Evolutionary conservation across 2,797 vertebrate species (phyloP).

Genomic region (Cuculus canorus): DNA sequence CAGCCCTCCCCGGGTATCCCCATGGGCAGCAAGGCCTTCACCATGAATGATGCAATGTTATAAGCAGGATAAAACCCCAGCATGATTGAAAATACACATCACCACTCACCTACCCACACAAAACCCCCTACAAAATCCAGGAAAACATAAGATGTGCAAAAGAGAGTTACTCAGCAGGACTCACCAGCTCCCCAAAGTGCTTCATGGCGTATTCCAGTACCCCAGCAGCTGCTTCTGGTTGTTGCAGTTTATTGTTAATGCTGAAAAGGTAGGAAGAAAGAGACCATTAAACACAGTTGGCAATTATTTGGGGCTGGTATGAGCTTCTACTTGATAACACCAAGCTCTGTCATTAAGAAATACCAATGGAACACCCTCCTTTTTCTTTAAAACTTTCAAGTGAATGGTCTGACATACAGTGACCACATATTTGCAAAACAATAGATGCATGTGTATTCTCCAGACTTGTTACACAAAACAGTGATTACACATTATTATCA

Average conservation of each 20-base stretch:
- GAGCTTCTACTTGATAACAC: not conserved
- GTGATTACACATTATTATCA: not conserved
- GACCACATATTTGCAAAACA: not conserved
- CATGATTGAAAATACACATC: fast-evolving
- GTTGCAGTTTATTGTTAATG: slow-evolving; percentile 99
- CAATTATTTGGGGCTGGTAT: not conserved
- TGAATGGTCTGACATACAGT: not conserved
- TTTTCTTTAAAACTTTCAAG: not conserved
- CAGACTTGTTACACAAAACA: not conserved
- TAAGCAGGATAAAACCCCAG: not conserved
- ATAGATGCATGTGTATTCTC: not conserved
- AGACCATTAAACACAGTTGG: not conserved
- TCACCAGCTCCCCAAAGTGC: slow-evolving; percentile 97
- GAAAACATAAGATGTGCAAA: not conserved
- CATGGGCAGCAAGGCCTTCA: not conserved
- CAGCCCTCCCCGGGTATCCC: not conserved
- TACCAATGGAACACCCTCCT: not conserved
- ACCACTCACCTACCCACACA: not conserved
- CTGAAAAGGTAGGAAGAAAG: slow-evolving; percentile 76
- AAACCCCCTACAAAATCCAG: not conserved
- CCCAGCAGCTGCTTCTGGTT: slow-evolving; percentile 96
- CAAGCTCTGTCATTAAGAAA: not conserved
- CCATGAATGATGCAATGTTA: fast-evolving
- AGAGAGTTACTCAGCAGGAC: slow-evolving; percentile 36
- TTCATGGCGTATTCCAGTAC: slow-evolving; percentile 99